phyloP scores from a whole-genome alignment of 1,140 invertebrate genomes.

The Thereuonema tuberculata region DNA sequence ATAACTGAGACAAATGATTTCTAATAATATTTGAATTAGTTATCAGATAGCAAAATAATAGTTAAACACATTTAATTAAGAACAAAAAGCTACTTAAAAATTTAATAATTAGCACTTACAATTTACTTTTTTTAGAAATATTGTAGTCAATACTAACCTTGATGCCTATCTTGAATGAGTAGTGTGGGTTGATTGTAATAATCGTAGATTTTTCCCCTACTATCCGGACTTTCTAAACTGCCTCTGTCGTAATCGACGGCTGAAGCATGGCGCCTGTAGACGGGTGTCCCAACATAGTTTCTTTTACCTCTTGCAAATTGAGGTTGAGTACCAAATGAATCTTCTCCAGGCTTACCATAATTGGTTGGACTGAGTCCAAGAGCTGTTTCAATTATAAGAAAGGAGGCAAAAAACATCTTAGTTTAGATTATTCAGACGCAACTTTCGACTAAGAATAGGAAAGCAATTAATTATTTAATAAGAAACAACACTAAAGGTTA shows the following conservation, averaged over 20 bases:
- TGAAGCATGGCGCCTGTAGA: not conserved
- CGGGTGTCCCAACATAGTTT: not conserved
- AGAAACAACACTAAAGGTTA: no score
- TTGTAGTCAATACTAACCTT: not conserved
- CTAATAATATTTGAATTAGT: no score
- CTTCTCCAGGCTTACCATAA: constrained; percentile 1
- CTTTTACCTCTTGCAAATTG: not conserved
- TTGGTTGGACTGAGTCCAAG: not conserved
- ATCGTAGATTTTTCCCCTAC: constrained; percentile 4
- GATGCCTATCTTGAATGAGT: constrained; percentile 1
- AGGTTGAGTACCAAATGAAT: not conserved
- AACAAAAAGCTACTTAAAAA: no score
- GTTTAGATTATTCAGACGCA: not conserved
- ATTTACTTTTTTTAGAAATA: not conserved
- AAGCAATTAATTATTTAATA: no score
- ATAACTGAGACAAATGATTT: no score
- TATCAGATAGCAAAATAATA: no score
- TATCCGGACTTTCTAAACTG: not conserved
- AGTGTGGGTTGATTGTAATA: constrained; percentile 4
- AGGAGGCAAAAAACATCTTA: not conserved
- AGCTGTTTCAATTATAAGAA: no score
- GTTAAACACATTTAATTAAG: no score
- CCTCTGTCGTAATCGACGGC: not conserved
- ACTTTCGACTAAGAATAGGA: no score
- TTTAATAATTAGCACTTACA: no score